A percentile compares a stretch with the other conserved stretches of the same genome.
phyloP scores from a whole-genome alignment of 1,140 invertebrate species.

The Penaeus vannamei region DNA sequence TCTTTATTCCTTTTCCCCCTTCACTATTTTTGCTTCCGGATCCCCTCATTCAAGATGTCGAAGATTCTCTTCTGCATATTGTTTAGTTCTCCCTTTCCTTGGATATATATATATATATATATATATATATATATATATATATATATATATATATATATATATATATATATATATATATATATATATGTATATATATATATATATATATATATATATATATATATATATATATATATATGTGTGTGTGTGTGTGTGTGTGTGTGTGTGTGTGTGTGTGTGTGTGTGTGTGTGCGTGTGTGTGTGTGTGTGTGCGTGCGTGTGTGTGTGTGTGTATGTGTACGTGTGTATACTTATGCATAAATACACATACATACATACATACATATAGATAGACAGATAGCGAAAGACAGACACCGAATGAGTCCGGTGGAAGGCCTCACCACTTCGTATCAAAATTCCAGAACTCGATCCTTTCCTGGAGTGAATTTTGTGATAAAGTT shows the following conservation, averaged over 20 bases:
- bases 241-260: not conserved
- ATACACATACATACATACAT: not conserved
- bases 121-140: constrained; percentile 1
- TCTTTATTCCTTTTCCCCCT: too few species aligned
- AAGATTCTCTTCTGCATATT: too few species aligned
- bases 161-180: constrained; percentile 14
- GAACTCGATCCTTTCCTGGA: too few species aligned
- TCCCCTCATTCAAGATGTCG: too few species aligned
- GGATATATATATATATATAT: not conserved
- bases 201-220: constrained; percentile 24
- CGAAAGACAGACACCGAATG: too few species aligned
- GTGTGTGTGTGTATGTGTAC: not conserved
- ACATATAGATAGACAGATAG: not conserved
- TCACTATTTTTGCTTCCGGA: too few species aligned
- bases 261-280: constrained; percentile 11
- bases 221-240: not conserved
- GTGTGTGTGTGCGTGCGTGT: not conserved
- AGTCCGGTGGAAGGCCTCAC: too few species aligned
- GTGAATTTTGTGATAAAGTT: too few species aligned
- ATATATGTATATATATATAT: constrained; percentile 17
- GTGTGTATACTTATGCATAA: not conserved
- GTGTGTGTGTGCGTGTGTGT: too few species aligned
- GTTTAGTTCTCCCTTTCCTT: too few species aligned
- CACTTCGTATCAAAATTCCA: too few species aligned
- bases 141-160: constrained; percentile 10